phyloP scores from a whole-genome alignment of 35 echinoderm and acorn worm genomes.

The Stichopus chloronotus region DNA sequence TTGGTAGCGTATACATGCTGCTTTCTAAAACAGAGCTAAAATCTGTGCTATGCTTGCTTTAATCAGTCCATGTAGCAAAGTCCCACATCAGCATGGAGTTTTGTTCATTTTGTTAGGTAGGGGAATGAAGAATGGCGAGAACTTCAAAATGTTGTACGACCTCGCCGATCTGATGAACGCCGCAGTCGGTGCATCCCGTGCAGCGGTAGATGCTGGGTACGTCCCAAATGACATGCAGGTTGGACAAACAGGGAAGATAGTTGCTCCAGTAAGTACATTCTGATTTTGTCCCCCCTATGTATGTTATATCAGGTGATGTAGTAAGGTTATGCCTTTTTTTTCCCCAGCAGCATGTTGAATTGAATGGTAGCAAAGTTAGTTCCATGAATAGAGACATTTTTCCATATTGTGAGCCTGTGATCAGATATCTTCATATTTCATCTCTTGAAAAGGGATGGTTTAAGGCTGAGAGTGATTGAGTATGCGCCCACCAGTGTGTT shows the following conservation, averaged over 20 bases:
- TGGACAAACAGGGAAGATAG: conserved; percentile 99
- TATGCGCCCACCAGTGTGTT: no score
- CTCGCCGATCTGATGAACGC: conserved; percentile 90
- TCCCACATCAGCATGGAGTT: not conserved
- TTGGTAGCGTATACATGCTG: no score
- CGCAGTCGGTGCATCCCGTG: conserved; percentile 94
- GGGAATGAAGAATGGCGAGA: conserved; percentile 98
- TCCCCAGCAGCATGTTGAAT: not conserved
- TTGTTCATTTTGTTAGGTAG: conserved; percentile 57
- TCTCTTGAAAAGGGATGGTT: no score
- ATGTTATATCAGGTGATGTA: not conserved
- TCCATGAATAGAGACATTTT: no score
- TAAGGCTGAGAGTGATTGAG: no score
- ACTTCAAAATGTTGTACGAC: conserved; percentile 90
- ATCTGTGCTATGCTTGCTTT: not conserved
- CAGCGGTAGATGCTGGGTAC: conserved; percentile 95
- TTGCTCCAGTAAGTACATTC: conserved; percentile 88
- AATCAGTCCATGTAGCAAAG: not conserved
- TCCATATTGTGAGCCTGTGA: not conserved
- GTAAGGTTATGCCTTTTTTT: not conserved
- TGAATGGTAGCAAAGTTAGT: not conserved
- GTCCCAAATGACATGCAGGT: conserved; percentile 99
- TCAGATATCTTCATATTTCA: no score
- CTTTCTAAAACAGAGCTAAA: no score
- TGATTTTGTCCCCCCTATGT: not conserved